Percentiles rank a stretch among this genome's conserved stretches.
phyloP scores from a whole-genome alignment of 2,797 vertebrate species.

The Sebastes goodei region DNA sequence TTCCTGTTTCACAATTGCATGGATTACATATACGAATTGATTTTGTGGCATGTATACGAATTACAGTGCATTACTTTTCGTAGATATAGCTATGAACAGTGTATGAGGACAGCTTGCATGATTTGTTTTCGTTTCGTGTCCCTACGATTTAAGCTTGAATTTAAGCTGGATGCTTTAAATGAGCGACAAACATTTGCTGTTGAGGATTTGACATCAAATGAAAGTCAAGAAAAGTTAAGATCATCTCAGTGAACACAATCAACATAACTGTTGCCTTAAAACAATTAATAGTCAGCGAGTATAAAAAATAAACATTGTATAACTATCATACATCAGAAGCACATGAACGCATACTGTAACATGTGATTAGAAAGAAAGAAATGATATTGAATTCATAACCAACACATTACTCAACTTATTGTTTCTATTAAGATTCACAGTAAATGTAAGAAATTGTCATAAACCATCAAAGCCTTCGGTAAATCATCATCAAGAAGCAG shows the following conservation, averaged over 20 bases:
- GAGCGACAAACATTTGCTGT: not conserved
- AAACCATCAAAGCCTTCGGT: constrained; percentile 18
- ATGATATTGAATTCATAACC: not conserved
- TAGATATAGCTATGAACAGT: too few species aligned
- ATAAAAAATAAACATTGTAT: constrained; percentile 33
- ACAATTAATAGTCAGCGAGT: constrained; percentile 13
- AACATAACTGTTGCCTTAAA: constrained; percentile 3
- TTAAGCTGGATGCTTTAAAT: not conserved
- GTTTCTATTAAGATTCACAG: constrained; percentile 49
- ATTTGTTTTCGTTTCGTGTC: not conserved
- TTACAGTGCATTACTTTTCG: too few species aligned
- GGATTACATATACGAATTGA: too few species aligned
- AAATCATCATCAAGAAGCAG: constrained; percentile 24
- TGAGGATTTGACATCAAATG: not conserved
- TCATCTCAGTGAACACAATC: constrained; percentile 44
- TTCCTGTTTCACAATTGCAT: too few species aligned
- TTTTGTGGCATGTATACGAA: too few species aligned
- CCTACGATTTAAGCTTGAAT: not conserved
- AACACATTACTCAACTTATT: not conserved
- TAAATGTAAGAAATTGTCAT: constrained; percentile 34
- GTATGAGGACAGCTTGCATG: too few species aligned
- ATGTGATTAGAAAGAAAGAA: constrained; percentile 24
- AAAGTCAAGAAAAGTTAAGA: constrained; percentile 44
- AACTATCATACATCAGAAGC: constrained; percentile 16
- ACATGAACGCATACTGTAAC: not conserved